Evolutionary conservation across 37 sponge, comb jelly and placozoan genomes (phyloP).

Genomic region (Tethya wilhelma): DNA sequence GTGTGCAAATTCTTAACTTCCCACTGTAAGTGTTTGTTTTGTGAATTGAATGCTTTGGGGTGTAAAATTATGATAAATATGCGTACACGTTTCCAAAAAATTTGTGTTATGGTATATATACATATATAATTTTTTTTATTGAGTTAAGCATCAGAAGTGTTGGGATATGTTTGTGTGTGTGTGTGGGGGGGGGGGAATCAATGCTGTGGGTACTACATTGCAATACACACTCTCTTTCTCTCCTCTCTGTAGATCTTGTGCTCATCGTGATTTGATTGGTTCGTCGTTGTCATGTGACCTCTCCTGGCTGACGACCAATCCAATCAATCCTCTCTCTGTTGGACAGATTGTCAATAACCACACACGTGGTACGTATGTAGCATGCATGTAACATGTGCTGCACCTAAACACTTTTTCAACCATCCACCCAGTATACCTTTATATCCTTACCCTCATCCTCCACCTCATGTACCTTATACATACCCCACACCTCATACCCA

Average conservation of each 20-base stretch:
- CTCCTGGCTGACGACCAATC: slow-evolving; percentile 66
- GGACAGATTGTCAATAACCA: slow-evolving; percentile 87
- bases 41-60: too few species aligned
- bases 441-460: too few species aligned
- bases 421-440: background rate
- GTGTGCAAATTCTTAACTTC: slow-evolving; percentile 3
- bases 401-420: background rate
- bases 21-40: too few species aligned
- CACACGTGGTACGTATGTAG: slow-evolving; percentile 36
- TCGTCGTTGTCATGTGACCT: slow-evolving; percentile 61
- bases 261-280: slow-evolving; percentile 65
- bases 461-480: too few species aligned
- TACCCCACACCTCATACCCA: too few species aligned
- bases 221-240: background rate
- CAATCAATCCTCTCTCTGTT: slow-evolving; percentile 67
- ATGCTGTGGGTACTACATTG: too few species aligned
- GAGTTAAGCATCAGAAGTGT: too few species aligned
- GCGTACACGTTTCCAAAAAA: too few species aligned
- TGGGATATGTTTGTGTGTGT: too few species aligned
- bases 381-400: slow-evolving; percentile 12
- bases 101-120: too few species aligned
- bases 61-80: too few species aligned
- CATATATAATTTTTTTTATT: background rate
- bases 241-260: slow-evolving; percentile 68
- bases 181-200: too few species aligned